Conservation (phyloP, 2,888 invertebrate genomes). For the Drosophila koepferae region DNA sequence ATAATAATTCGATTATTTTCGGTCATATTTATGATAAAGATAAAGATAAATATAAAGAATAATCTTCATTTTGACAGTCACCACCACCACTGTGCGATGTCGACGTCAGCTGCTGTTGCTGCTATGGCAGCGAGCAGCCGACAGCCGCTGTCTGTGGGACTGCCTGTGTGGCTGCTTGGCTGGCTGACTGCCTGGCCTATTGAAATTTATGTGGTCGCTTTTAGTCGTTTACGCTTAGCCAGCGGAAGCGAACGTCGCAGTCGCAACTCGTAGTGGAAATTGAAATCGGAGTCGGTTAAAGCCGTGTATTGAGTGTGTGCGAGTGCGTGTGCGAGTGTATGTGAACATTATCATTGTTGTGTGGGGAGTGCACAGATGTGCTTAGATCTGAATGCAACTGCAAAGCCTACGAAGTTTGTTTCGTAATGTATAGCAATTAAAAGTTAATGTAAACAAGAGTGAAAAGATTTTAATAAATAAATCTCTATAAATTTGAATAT, state of each 20-base stretch:
- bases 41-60: not conserved
- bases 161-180: constrained; percentile 28
- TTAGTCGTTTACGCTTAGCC: constrained; percentile 80
- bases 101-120: constrained; percentile 59
- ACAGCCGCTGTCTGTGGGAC: constrained; percentile 35
- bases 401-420: constrained; percentile 15
- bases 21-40: not conserved
- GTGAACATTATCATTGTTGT: constrained; percentile 34
- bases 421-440: constrained; percentile 33
- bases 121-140: constrained; percentile 33
- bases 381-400: constrained; percentile 40
- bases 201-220: constrained; percentile 82
- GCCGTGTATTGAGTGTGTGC: constrained; percentile 25
- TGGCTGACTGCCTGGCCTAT: constrained; percentile 67
- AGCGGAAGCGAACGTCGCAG: constrained; percentile 78
- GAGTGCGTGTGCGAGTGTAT: not conserved
- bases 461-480: not conserved
- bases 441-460: constrained; percentile 16
- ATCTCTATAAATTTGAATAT: not conserved
- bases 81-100: constrained; percentile 45
- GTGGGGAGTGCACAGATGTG: constrained; percentile 22
- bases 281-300: constrained; percentile 39
- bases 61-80: not conserved
- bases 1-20: not conserved
- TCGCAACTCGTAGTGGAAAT: constrained; percentile 25